These are phyloP conservation scores for Nestor notabilis DNA, from an alignment of 2,113 vertebrate genomes.

Conservation along the genomic window DNA sequence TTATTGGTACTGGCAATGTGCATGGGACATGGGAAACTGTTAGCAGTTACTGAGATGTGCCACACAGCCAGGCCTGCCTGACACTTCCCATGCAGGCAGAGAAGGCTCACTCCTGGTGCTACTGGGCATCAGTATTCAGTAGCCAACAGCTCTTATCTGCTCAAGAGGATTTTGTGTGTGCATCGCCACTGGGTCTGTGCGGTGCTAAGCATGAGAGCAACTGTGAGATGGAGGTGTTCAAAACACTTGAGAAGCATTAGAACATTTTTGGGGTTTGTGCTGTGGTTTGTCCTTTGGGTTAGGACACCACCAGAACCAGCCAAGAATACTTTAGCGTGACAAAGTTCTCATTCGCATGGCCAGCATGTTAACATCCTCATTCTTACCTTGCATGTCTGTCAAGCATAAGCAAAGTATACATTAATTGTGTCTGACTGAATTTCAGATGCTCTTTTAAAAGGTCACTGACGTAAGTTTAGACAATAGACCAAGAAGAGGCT, in stretches of 20 bases:
- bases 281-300: slow-evolving; percentile 28
- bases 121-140: neutral
- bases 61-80: neutral
- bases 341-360: slow-evolving; percentile 29
- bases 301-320: neutral
- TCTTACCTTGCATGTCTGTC: slow-evolving; percentile 59
- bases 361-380: slow-evolving; percentile 58
- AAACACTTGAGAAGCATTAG: slow-evolving; percentile 1
- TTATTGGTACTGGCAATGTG: neutral
- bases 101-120: neutral
- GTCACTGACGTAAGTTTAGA: neutral
- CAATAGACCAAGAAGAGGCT: neutral
- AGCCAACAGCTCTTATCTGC: neutral
- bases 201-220: neutral
- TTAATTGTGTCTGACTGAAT: slow-evolving; percentile 65
- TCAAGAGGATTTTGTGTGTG: neutral
- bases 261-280: neutral
- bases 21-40: neutral
- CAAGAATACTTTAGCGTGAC: slow-evolving; percentile 41
- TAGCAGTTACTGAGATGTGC: neutral
- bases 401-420: slow-evolving; percentile 44
- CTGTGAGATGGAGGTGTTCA: neutral
- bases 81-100: neutral
- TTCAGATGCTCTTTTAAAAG: slow-evolving; percentile 42
- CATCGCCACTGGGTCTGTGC: neutral